Conservation (phyloP, 2,888 invertebrate genomes). For the Hyposoter didymator region DNA sequence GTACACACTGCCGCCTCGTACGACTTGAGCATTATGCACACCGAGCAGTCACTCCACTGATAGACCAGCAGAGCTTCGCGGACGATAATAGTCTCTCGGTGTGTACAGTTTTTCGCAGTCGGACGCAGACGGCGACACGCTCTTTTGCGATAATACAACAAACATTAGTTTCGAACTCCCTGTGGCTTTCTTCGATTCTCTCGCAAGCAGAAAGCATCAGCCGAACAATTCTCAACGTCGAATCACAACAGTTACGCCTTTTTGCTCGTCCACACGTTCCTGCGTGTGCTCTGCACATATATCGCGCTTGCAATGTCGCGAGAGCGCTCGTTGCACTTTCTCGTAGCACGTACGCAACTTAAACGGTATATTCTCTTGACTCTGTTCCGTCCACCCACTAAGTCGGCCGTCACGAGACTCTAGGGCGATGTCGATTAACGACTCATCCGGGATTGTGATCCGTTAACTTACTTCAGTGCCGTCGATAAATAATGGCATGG, state of each 20-base stretch:
- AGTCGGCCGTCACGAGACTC: conserved; percentile 47
- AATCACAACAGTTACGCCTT: background rate
- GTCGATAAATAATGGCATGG: conserved; percentile 15
- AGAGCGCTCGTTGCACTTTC: conserved; percentile 73
- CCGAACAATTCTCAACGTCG: background rate
- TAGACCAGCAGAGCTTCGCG: background rate
- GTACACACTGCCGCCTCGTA: background rate
- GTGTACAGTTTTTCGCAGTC: conserved; percentile 12
- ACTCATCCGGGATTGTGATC: conserved; percentile 19
- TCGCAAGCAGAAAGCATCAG: background rate
- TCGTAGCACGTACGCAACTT: conserved; percentile 73
- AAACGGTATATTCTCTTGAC: conserved; percentile 71
- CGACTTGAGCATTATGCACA: conserved; percentile 9
- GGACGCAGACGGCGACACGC: conserved; percentile 19
- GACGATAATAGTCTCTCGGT: conserved; percentile 13
- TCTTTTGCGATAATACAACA: conserved; percentile 52
- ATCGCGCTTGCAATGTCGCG: background rate
- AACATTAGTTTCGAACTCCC: background rate
- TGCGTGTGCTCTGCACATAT: background rate
- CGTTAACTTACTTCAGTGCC: background rate
- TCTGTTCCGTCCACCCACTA: conserved; percentile 69
- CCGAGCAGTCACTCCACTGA: conserved; percentile 7
- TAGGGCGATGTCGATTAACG: conserved; percentile 46
- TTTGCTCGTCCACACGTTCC: background rate
- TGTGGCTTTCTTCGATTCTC: background rate